Evolutionary conservation across 1,140 invertebrate genomes (phyloP).

Genomic region (Copidosoma floridanum): DNA sequence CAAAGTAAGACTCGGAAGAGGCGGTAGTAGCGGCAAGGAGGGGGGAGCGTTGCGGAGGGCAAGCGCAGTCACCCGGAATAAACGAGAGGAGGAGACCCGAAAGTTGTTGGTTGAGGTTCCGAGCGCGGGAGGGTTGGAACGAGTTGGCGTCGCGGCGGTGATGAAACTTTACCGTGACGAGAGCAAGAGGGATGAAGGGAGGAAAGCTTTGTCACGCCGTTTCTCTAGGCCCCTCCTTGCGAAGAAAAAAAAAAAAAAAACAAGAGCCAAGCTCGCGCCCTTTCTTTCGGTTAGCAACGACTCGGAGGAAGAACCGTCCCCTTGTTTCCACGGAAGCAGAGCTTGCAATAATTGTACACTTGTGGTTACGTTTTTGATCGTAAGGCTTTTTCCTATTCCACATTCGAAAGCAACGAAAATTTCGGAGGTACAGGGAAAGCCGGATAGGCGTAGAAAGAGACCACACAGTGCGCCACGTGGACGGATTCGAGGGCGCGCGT

Average conservation of each 20-base stretch:
- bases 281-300: background rate
- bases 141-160: constrained; percentile 53
- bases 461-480: constrained; percentile 14
- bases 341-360: no score
- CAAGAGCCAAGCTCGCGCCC: no score
- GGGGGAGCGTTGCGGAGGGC: constrained; percentile 47
- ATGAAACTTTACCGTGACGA: constrained; percentile 57
- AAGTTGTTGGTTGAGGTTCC: constrained; percentile 55
- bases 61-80: constrained; percentile 58
- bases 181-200: constrained; percentile 38
- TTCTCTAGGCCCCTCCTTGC: no score
- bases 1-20: constrained; percentile 28
- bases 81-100: constrained; percentile 53
- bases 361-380: no score
- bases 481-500: background rate
- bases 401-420: background rate
- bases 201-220: constrained; percentile 32
- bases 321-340: no score
- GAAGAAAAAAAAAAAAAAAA: no score
- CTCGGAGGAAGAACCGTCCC: no score
- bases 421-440: background rate
- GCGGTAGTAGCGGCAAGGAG: constrained; percentile 24
- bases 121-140: constrained; percentile 44
- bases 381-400: no score
- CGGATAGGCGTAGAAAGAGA: no score